These are phyloP conservation scores for Caenorhabditis angaria DNA, from an alignment of 2,888 invertebrate genomes.

Conservation along the genomic window DNA sequence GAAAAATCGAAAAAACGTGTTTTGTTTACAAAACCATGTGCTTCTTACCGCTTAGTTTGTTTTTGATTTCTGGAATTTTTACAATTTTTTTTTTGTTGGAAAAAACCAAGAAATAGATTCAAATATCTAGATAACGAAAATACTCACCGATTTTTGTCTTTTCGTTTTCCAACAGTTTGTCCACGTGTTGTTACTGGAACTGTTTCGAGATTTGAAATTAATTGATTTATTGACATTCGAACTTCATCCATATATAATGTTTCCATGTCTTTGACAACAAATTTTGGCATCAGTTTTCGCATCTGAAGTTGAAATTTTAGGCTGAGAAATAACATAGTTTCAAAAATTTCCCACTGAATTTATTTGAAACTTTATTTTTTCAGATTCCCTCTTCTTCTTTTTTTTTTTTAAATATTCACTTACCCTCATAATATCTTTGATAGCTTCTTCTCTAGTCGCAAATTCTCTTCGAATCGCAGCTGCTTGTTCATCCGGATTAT, in stretches of 20 bases:
- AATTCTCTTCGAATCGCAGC: constrained; percentile 97
- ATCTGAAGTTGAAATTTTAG: constrained; percentile 80
- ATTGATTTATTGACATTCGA: constrained; percentile 84
- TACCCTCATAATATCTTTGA: constrained; percentile 96
- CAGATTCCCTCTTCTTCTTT: too few relatives aligned
- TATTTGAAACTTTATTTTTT: too few relatives aligned
- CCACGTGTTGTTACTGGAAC: constrained; percentile 94
- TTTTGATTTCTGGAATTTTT: constrained; percentile 52
- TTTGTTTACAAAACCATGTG: constrained; percentile 12
- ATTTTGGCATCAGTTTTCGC: constrained; percentile 96
- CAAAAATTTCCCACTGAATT: too few relatives aligned
- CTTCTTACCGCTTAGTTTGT: constrained; percentile 54
- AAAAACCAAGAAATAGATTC: constrained; percentile 2
- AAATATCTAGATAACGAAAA: not conserved
- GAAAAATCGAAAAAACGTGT: not conserved
- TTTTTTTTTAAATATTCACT: constrained; percentile 44
- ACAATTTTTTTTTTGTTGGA: not conserved
- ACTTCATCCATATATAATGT: constrained; percentile 94
- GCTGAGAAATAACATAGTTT: too few relatives aligned
- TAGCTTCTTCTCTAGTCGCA: constrained; percentile 94
- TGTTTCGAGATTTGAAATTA: constrained; percentile 98
- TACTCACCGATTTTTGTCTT: constrained; percentile 84
- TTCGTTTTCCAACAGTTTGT: constrained; percentile 92
- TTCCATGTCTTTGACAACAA: constrained; percentile 99
- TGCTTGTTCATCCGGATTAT: constrained; percentile 98